Base-by-base conservation (phyloP, 2,113 vertebrate genomes). In the Sorex fumeus region DNA sequence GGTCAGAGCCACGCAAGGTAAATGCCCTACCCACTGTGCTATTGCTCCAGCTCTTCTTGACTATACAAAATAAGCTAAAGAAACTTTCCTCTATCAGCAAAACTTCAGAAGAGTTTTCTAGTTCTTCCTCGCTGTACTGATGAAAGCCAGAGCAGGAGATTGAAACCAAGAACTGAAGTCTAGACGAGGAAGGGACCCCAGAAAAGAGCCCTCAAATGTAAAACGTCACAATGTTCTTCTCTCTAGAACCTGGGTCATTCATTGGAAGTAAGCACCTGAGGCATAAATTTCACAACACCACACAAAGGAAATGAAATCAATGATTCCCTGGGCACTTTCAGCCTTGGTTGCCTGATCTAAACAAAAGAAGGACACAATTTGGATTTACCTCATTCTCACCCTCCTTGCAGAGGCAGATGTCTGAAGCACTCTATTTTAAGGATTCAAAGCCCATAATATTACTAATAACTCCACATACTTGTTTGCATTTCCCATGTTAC, bases 401-500 rank as follows among this genome's bases (percentile, higher is more conserved):
- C 8, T 60, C 89, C n/a, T 87, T 74, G 62, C n/a, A 3, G 11
- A 96, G 15, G 74, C 69, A 97, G 47, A 80, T 88, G 76, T 94
- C 88, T 94, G 88, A 91, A 86, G 70, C 86, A 85, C 94, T 96
- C 70, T 77, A 83, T 91, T 94, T 95, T 91, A 90, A 95, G 96
- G 85, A 95, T 93, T 92, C 60, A 97, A 95, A 96, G 94, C 91
- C 93, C 91, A 95, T 96, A 95, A 84, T 92, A 96, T 96, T 93
- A 92, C 66, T 96, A 94, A 93, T 95, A 98, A 95, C 94, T 95
- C 70, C 93, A 64, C 81, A 82, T 90, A 79, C 47, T 96, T 93
- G 75, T 95, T 97, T 97, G 78, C 89, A 95, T 97, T 97, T 96
- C 96, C 8, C 93, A 78, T 84, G 72, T 94, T 93, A 91, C 92